phyloP scores from a whole-genome alignment of 2,888 invertebrate species.

The Cheilosia soror region DNA sequence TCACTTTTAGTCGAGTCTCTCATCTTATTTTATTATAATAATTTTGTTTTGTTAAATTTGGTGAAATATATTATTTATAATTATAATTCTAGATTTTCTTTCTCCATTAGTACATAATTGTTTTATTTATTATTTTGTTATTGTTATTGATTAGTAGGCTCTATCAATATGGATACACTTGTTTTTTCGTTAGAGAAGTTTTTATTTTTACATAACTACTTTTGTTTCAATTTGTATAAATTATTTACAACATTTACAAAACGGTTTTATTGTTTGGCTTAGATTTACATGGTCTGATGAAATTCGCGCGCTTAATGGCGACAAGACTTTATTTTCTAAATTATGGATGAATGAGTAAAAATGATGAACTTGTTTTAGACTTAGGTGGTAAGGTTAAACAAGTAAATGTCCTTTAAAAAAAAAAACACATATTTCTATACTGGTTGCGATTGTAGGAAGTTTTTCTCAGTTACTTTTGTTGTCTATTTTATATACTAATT shows the following conservation, averaged over 20 bases:
- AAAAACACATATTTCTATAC: conserved; percentile 3
- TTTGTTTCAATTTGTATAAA: conserved; percentile 56
- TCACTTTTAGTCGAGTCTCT: conserved; percentile 55
- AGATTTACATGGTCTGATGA: conserved; percentile 52
- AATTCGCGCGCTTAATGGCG: conserved; percentile 30
- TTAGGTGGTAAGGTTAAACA: conserved; percentile 34
- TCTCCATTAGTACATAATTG: conserved; percentile 22
- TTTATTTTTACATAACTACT: conserved; percentile 44
- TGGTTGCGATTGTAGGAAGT: conserved; percentile 66
- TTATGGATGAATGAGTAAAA: conserved; percentile 50
- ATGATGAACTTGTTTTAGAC: conserved; percentile 34
- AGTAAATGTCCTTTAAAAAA: conserved; percentile 30
- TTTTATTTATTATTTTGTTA: conserved; percentile 20
- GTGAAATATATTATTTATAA: conserved; percentile 42
- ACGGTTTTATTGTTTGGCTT: conserved; percentile 22
- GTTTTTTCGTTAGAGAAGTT: conserved; percentile 15
- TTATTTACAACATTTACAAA: conserved; percentile 74
- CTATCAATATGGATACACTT: conserved; percentile 41
- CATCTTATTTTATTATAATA: conserved; percentile 19
- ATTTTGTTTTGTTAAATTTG: conserved; percentile 35
- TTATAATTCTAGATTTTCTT: conserved; percentile 36
- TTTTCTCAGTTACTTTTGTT: conserved; percentile 48
- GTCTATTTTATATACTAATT: conserved; percentile 31
- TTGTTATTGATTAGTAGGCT: conserved; percentile 62
- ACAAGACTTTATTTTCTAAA: conserved; percentile 39